A percentile compares a stretch with the other conserved stretches of the same genome.
phyloP scores from a whole-genome alignment of 2,888 invertebrate species.

The Lingula anatina region DNA sequence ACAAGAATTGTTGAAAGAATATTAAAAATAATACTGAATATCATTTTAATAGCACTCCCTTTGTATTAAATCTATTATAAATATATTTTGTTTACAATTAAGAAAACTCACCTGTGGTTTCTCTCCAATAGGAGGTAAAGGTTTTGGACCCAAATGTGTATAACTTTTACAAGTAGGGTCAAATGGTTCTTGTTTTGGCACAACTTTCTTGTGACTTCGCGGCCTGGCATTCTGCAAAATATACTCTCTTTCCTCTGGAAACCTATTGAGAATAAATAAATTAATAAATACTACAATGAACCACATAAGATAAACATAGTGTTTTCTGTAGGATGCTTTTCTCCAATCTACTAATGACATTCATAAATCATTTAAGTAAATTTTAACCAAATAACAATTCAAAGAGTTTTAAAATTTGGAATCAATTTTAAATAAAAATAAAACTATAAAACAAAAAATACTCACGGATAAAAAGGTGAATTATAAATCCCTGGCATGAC shows the following conservation, averaged over 20 bases:
- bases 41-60: no score
- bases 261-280: conserved; percentile 17
- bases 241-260: conserved; percentile 38
- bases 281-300: neutral
- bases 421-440: conserved; percentile 1
- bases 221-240: conserved; percentile 36
- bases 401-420: no score
- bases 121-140: conserved; percentile 37
- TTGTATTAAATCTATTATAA: no score
- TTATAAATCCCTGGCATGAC: conserved; percentile 49
- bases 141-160: conserved; percentile 25
- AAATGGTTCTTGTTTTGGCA: conserved; percentile 20
- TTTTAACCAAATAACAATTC: no score
- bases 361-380: no score
- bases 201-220: conserved; percentile 23
- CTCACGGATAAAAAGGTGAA: conserved; percentile 45
- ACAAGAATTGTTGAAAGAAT: no score
- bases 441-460: no score
- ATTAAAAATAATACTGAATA: no score
- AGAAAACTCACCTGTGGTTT: conserved; percentile 50
- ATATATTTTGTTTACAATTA: no score
- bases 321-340: no score
- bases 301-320: no score
- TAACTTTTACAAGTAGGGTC: conserved; percentile 43
- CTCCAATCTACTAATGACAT: no score